Evolutionary conservation across 1,140 invertebrate genomes (phyloP), one percentile per base, ranked within the genome.

Genomic region (Tigriopus japonicus): DNA sequence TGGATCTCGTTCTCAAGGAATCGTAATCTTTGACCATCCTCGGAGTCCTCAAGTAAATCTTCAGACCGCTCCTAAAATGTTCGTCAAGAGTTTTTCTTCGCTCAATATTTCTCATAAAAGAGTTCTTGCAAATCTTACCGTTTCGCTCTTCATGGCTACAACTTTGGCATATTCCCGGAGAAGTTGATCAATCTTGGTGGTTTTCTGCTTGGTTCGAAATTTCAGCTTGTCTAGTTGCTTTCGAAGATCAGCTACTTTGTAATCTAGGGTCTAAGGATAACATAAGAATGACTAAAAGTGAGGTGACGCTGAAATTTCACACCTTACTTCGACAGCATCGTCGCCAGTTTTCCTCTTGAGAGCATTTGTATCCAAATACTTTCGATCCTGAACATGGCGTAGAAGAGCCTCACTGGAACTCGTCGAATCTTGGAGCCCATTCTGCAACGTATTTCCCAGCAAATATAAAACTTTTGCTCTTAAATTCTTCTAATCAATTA

Each of bases 1-100:
- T 61, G 59, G 51, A 61, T 61, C 43, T 61, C 59, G 40, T 61
- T 61, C 40, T 61, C 59, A 28, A 61, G 51, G 35, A 61, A 61
- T 6, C 59, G 15, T 17, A 61, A 52, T 21, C 59, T 61, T 54
- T 61, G 59, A 13, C 59, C 59, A 13, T 61, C 59, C 6, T 17
- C 7, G 23, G 43, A 56, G 19, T 61, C 59, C 40, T 61, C 59
- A 12, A 61, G 17, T 15, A 61, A 54, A 15, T 61, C 59, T 54
- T 61, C 59, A 6, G 51, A 9, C 6, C 40, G 52, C 53, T 61
- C 59, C 51, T 61, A 12, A 7, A 43, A 58, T 28, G n/a, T n/a
- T n/a, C n/a, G n/a, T n/a, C n/a, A n/a, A n/a, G n/a, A n/a, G n/a
- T n/a, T n/a, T n/a, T n/a, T n/a, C n/a, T n/a, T n/a, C n/a, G n/a